These are phyloP conservation scores for Alcis repandata DNA, from an alignment of 2,888 invertebrate species.

Conservation along the genomic window DNA sequence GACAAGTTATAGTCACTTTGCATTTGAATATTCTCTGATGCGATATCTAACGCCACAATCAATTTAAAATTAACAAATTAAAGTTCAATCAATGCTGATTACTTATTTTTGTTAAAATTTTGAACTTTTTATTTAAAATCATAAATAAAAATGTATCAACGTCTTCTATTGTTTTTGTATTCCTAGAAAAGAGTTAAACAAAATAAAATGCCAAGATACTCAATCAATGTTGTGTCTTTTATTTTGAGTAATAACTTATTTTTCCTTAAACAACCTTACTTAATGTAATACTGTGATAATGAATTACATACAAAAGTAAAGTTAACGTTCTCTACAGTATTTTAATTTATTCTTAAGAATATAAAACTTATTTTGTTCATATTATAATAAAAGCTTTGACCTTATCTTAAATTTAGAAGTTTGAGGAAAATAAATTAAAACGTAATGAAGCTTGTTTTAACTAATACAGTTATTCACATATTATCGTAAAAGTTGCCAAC, in stretches of 20 bases:
- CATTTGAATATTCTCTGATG: too few relatives aligned
- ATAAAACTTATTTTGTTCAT: conserved; percentile 3
- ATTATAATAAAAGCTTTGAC: background rate
- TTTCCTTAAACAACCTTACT: background rate
- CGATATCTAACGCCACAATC: too few relatives aligned
- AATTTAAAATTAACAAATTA: too few relatives aligned
- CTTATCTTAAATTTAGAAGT: background rate
- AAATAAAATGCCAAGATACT: conserved; percentile 3
- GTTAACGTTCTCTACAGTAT: too few relatives aligned
- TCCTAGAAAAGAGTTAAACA: background rate
- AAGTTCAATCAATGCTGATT: too few relatives aligned
- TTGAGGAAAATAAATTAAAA: conserved; percentile 3
- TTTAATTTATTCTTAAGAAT: background rate
- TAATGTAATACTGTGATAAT: background rate
- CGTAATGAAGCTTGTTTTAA: background rate
- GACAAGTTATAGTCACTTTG: too few relatives aligned
- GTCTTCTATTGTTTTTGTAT: background rate
- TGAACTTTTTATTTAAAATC: too few relatives aligned
- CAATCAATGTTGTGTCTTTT: conserved; percentile 16
- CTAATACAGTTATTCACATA: too few relatives aligned
- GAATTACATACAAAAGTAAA: background rate
- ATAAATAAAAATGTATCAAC: too few relatives aligned
- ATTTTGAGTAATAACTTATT: conserved; percentile 8
- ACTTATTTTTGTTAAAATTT: too few relatives aligned
- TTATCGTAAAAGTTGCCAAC: background rate